Percentiles rank a stretch among this genome's conserved stretches.
Conservation (phyloP, 2,797 vertebrate genomes). For the Euphonia xanthogaster region DNA sequence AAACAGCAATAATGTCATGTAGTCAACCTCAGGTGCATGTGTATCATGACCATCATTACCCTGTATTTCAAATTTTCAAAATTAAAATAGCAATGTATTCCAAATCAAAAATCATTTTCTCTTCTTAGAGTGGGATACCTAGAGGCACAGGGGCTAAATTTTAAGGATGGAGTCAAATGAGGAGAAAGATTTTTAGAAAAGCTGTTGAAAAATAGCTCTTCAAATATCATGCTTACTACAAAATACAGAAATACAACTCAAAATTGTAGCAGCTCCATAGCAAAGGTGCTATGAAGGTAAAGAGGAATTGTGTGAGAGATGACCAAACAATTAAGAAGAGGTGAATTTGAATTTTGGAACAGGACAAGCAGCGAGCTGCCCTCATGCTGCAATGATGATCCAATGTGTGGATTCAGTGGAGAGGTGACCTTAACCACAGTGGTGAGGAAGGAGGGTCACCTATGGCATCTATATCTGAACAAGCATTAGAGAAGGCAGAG, state of each 20-base stretch:
- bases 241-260: fast-evolving
- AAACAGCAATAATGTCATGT: not conserved
- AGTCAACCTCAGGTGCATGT: not conserved
- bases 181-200: not conserved
- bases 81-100: not conserved
- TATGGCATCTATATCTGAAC: not conserved
- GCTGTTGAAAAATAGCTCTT: not conserved
- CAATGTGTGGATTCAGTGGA: too few relatives aligned
- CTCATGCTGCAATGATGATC: not conserved
- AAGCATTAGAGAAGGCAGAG: not conserved
- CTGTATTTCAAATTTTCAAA: not conserved
- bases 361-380: not conserved
- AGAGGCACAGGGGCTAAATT: not conserved
- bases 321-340: not conserved
- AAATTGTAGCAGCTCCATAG: not conserved
- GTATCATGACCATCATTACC: not conserved
- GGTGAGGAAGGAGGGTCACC: not conserved
- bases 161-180: not conserved
- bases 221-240: not conserved
- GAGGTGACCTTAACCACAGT: not conserved
- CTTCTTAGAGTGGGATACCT: not conserved
- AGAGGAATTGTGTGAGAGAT: not conserved
- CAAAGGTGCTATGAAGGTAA: not conserved
- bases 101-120: not conserved
- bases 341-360: not conserved